These are phyloP conservation scores for Brachionus asplanchnoidis DNA, from an alignment of 1,140 invertebrate genomes.

Conservation along the genomic window DNA sequence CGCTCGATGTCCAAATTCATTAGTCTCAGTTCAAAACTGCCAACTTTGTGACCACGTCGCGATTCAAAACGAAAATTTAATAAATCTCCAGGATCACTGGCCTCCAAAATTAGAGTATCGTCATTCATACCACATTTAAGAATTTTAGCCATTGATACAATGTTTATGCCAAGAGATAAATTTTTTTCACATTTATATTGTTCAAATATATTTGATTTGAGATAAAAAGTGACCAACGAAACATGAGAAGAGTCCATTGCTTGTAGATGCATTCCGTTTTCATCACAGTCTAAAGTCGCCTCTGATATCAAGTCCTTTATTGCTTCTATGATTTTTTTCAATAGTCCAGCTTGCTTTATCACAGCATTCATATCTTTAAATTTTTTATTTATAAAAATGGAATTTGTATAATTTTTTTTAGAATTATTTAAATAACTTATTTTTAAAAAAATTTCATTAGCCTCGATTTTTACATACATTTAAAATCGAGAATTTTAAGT, in stretches of 20 bases:
- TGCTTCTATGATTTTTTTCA: conserved; percentile 97
- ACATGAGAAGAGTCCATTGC: conserved; percentile 99
- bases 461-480: too few relatives aligned
- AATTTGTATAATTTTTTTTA: neutral
- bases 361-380: conserved; percentile 54
- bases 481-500: too few relatives aligned
- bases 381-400: neutral
- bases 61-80: conserved; percentile 93
- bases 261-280: conserved; percentile 83
- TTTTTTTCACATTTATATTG: conserved; percentile 96
- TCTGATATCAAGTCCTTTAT: conserved; percentile 97
- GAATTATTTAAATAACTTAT: too few relatives aligned
- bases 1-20: conserved; percentile 99
- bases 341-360: conserved; percentile 76
- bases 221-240: conserved; percentile 83
- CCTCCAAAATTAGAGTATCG: conserved; percentile 90
- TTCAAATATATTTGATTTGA: conserved; percentile 92
- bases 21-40: conserved; percentile 97
- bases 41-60: conserved; percentile 72
- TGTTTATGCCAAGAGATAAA: conserved; percentile 93
- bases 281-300: conserved; percentile 92
- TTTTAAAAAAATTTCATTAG: too few relatives aligned
- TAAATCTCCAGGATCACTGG: conserved; percentile 87
- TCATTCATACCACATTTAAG: conserved; percentile 90
- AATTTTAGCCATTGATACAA: conserved; percentile 89